Evolutionary conservation across 2,888 invertebrate genomes (phyloP), one percentile per base, ranked within the genome.

Genomic region (Cistogaster globosa): DNA sequence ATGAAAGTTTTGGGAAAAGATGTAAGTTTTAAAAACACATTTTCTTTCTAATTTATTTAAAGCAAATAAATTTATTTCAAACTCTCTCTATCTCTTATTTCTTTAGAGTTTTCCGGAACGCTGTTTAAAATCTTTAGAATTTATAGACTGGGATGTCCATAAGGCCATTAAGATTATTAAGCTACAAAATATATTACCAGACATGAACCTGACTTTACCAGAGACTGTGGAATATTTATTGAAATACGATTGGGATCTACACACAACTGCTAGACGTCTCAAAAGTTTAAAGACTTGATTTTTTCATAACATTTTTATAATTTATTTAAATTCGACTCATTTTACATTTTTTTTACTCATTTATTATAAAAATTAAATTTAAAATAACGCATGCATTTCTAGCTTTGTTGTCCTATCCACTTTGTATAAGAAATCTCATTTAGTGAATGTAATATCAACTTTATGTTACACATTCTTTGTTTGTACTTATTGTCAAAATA

Each of bases 71-170:
- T 86, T 65, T 67, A 58, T 83, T 69, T 36, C 0, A 38, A 32
- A 57, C 1, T 51, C 38, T 60, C 6, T 18, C 2, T 88, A 86
- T 1, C 6, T 32, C 8, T 5, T 88, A 86, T 1, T 32, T 32
- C 8, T 32, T 90, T 53, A 96, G 96, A 94, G 94, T 65, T 94
- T 95, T 0, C 94, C 96, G 0, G 96, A 96, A 87, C 95, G 96
- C 84, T 98, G 98, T 89, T 93, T 98, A 6, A 94, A 95, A 86
- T 96, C 97, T 0, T 92, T 98, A 57, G 96, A 98, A 90, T 95
- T 96, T 84, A 96, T 97, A 74, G 95, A 96, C 86, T 98, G 98
- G 98, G 96, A 98, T 90, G 96, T 98, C 0, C 96, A 97, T 90
- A 95, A 95, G 69, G 98, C 98, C 16, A 97, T 98, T 87, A 98